A percentile compares a stretch with the other conserved stretches of the same genome.
Evolutionary conservation across 2,888 invertebrate genomes (phyloP).

Genomic region (Idaea dimidiata): DNA sequence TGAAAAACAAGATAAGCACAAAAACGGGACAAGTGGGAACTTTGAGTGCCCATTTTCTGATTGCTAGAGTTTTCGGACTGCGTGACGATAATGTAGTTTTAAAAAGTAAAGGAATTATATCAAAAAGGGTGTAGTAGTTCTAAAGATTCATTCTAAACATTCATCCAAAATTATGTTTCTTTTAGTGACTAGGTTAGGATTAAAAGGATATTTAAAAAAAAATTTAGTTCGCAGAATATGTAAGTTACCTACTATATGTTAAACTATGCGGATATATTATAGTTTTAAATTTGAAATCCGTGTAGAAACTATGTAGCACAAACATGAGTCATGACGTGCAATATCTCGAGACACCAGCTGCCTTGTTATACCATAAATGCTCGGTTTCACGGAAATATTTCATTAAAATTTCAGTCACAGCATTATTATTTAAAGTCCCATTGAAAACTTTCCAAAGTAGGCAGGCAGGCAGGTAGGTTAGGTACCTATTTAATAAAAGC

Average conservation of each 20-base stretch:
- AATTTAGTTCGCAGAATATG: not conserved
- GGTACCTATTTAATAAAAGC: not conserved
- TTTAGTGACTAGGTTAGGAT: not conserved
- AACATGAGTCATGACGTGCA: constrained; percentile 2
- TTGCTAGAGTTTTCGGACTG: no score
- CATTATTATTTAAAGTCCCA: not conserved
- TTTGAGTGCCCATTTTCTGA: no score
- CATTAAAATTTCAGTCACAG: constrained; percentile 1
- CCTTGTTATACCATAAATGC: not conserved
- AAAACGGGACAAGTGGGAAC: no score
- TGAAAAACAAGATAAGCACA: no score
- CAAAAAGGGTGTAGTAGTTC: no score
- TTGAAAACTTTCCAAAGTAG: not conserved
- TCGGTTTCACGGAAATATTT: constrained; percentile 3
- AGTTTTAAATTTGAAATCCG: not conserved
- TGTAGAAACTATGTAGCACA: not conserved
- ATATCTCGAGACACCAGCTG: constrained; percentile 3
- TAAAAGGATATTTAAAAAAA: not conserved
- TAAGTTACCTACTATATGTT: not conserved
- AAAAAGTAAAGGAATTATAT: no score
- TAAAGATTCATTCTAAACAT: no score
- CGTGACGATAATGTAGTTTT: no score
- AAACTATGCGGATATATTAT: not conserved
- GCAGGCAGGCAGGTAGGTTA: not conserved
- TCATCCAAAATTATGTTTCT: no score